Evolutionary conservation across 2,113 vertebrate genomes (phyloP).

Genomic region (Sceloporus tristichus): DNA sequence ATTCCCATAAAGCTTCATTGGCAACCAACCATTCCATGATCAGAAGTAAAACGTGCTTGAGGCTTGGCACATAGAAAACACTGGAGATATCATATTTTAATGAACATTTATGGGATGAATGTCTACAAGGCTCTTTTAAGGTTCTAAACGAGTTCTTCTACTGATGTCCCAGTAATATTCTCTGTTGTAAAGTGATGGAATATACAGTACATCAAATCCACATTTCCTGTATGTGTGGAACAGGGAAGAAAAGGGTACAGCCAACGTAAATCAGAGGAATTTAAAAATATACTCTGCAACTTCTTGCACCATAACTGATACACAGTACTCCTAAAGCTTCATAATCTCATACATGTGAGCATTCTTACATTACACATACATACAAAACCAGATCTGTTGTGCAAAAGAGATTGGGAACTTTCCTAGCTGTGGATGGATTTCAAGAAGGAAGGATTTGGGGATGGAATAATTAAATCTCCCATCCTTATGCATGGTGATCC

Average conservation of each 20-base stretch:
- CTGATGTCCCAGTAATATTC: background rate
- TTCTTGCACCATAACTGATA: background rate
- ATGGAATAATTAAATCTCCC: too few relatives aligned
- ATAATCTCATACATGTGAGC: background rate
- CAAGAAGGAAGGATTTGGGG: background rate
- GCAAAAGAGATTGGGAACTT: too few relatives aligned
- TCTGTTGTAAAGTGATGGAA: background rate
- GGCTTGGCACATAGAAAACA: background rate
- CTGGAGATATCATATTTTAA: background rate
- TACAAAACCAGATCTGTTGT: background rate
- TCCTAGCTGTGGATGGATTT: too few relatives aligned
- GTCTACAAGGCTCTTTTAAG: background rate
- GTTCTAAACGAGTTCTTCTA: background rate
- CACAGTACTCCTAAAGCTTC: background rate
- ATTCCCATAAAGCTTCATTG: background rate
- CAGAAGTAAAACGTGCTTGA: slow-evolving; percentile 22
- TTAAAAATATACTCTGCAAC: slow-evolving; percentile 16
- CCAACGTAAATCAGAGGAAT: slow-evolving; percentile 1
- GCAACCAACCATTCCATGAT: background rate
- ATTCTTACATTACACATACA: background rate
- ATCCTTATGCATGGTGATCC: too few relatives aligned
- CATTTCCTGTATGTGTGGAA: background rate
- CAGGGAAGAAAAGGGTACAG: background rate
- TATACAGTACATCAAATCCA: background rate
- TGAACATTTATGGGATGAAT: background rate